Conservation (phyloP, 1,140 invertebrate genomes). For the Lepidurus packardi region DNA sequence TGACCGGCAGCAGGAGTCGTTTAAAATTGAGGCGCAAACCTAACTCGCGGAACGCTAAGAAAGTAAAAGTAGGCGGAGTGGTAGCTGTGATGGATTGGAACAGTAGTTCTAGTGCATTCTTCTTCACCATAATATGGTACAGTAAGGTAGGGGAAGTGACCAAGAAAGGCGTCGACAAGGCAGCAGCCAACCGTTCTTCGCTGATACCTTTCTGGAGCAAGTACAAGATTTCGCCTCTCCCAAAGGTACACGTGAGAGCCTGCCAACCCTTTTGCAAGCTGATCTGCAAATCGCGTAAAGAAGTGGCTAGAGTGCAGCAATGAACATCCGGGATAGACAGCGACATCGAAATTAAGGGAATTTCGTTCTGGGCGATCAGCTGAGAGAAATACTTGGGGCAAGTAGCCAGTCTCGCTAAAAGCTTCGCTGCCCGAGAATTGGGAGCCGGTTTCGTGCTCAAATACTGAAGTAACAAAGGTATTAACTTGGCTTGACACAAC, state of each 20-base stretch:
- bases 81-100: neutral
- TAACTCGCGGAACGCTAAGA: neutral
- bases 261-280: neutral
- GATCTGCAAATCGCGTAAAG: neutral
- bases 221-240: neutral
- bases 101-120: neutral
- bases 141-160: neutral
- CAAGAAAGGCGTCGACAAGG: neutral
- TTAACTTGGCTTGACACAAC: neutral
- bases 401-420: neutral
- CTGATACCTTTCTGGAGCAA: slow-evolving; percentile 9
- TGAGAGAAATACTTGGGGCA: neutral
- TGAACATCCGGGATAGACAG: neutral
- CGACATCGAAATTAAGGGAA: neutral
- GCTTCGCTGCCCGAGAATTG: neutral
- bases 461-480: neutral
- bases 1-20: neutral
- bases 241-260: neutral
- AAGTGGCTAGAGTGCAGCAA: neutral
- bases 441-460: neutral
- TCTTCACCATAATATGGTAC: slow-evolving; percentile 3
- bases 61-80: neutral
- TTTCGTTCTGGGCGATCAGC: neutral
- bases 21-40: neutral
- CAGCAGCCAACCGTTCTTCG: neutral